Evolutionary conservation across 2,888 invertebrate genomes (phyloP), one percentile per base, ranked within the genome.

Genomic region (Helobdella robusta): DNA sequence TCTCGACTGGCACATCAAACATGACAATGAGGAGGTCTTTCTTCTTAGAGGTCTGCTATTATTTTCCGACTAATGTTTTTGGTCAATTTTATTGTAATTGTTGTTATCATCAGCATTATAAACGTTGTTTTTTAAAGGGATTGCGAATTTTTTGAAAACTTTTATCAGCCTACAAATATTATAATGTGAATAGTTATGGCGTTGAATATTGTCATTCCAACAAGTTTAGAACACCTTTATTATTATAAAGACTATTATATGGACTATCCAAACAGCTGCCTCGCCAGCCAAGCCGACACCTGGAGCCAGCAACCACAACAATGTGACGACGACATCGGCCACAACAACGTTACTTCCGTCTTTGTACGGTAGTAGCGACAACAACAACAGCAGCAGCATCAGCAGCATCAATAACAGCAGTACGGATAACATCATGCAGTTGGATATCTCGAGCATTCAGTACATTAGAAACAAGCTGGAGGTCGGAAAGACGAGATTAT

Each of bases 401-500:
- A 46, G 20, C 46, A 46, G 20, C 4, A 46, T n/a, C 4, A 46
- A 2, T 46, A 46, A 46, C 4, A 46, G 20, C 20, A 46, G 20
- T 46, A 4, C 2, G 2, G 4, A 46, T 46, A 46, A 46, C 50
- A 32, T 62, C n/a, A 48, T 50, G 30, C 62, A 62, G 3, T 34
- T 62, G 0, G 64, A 46, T n/a, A 50, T 46, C 6, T 18, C 59
- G 6, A 87, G 87, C 71, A 72, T 74, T 4, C 72, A 73, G 15
- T 91, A 91, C 73, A 86, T 91, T 15, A 85, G 86, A 72, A 89
- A 92, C 76, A 95, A 94, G 77, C 81, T 95, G 68, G 88, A 90
- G 76, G 88, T 88, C 64, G 93, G 93, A 0, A 82, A 90, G 67
- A 83, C 85, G 0, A 84, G 91, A 69, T 86, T 94, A 68, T 95